Evolutionary conservation across 2,113 vertebrate genomes (phyloP).

Genomic region (Gnathonemus echidnorhynchus): DNA sequence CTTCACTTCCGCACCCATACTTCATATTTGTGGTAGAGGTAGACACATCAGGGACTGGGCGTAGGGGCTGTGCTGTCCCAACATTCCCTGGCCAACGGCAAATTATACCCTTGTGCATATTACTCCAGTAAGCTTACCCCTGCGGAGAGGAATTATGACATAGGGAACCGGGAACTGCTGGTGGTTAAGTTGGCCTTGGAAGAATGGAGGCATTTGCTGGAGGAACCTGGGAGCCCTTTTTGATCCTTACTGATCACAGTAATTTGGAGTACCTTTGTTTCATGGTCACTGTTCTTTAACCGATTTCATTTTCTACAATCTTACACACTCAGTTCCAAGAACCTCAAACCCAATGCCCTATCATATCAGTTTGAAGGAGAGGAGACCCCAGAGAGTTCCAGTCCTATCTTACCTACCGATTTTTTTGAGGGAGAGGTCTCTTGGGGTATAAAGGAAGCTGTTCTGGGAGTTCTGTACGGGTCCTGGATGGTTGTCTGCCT

Average conservation of each 20-base stretch:
- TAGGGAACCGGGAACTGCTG: not conserved
- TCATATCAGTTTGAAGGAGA: not conserved
- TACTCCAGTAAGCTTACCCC: not conserved
- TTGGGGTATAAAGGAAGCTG: not conserved
- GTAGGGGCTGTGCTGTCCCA: not conserved
- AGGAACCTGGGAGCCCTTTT: not conserved
- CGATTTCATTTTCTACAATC: not conserved
- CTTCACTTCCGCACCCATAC: not conserved
- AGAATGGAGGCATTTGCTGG: not conserved
- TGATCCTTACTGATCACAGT: not conserved
- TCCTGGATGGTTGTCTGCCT: not conserved
- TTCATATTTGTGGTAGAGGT: not conserved
- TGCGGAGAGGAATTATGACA: not conserved
- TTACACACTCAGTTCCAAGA: not conserved
- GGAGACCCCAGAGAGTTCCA: not conserved
- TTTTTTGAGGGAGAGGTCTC: not conserved
- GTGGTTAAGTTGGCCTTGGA: not conserved
- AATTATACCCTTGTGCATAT: not conserved
- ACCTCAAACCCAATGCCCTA: not conserved
- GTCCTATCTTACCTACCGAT: not conserved
- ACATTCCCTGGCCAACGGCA: not conserved
- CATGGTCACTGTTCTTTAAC: not conserved
- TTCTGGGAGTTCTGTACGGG: not conserved
- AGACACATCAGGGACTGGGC: not conserved
- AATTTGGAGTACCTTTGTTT: not conserved